Base-by-base conservation (phyloP, 2,888 invertebrate genomes). In the Pammene fasciana region DNA sequence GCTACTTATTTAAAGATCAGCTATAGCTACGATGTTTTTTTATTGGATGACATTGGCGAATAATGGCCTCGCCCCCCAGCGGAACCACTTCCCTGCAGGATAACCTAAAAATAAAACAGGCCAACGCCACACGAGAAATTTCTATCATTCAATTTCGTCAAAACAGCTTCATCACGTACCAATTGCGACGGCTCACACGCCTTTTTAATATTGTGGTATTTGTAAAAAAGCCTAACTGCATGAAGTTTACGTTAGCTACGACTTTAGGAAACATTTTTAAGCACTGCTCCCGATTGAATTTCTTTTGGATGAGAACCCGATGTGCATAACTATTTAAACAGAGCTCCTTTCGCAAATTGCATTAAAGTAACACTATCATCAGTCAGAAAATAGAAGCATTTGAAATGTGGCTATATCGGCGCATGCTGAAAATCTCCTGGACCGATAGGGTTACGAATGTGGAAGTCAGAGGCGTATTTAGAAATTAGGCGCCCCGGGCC, bases 51-150 rank as follows among this genome's bases (percentile, higher is more conserved):
- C 34, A 36, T 34, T 5, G 26, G 34, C 34, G 34, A 65, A 60
- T 72, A 64, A 70, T 62, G 65, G 46, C 68, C 50, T 61, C 67
- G 67, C 57, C 16, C 66, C 72, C 86, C 82, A 81, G 74, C 78
- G 72, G 75, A 73, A 74, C 78, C 76, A 80, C 81, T 85, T 86
- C 86, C 81, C 81, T 82, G 76, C 77, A 74, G 75, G 78, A 73
- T 80, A 84, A 84, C 86, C 86, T 87, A 86, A 87, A 88, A 84
- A 88, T 87, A 85, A 82, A 77, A 75, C 78, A 76, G 81, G 78
- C 72, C 72, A 74, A 73, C 74, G 56, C 70, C 26, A 60, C 71
- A 65, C 74, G 75, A 79, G 75, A 74, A 78, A 79, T 79, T 77
- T 75, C 76, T 72, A 26, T 26, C 26, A 26, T 26, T 26, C 26